phyloP scores from a whole-genome alignment of 2,797 vertebrate genomes.

The Dendrocincla fuliginosa region DNA sequence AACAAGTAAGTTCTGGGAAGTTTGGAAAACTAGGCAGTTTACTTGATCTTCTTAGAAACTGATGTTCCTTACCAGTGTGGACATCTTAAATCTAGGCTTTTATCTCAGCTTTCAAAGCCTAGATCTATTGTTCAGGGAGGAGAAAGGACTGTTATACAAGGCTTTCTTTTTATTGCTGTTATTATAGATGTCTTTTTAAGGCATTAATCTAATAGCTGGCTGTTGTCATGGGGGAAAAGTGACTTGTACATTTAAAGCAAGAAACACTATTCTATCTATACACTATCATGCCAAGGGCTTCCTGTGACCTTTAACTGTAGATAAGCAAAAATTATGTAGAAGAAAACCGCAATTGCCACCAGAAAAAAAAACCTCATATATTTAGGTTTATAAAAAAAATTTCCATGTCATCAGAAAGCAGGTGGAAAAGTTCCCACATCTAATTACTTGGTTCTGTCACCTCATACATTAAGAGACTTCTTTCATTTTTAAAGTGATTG shows the following conservation, averaged over 20 bases:
- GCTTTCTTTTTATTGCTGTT: not conserved
- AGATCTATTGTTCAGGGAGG: not conserved
- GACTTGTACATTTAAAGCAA: not conserved
- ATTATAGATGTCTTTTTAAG: not conserved
- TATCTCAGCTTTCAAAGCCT: not conserved
- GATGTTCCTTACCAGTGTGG: not conserved
- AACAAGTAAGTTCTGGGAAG: not conserved
- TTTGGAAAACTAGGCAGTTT: not conserved
- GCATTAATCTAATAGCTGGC: not conserved
- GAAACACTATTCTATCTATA: not conserved
- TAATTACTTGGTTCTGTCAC: not conserved
- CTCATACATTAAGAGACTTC: not conserved
- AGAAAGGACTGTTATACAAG: not conserved
- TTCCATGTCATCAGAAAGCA: not conserved
- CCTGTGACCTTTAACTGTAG: not conserved
- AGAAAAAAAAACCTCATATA: not conserved
- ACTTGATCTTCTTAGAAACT: not conserved
- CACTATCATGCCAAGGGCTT: not conserved
- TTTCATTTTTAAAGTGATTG: not conserved
- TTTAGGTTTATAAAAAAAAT: not conserved
- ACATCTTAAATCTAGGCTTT: not conserved
- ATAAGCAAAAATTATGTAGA: not conserved
- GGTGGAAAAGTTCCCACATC: not conserved
- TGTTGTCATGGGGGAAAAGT: not conserved
- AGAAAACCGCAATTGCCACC: not conserved